These are phyloP conservation scores for Sogatella furcifera DNA, from an alignment of 1,140 invertebrate genomes.

Conservation along the genomic window DNA sequence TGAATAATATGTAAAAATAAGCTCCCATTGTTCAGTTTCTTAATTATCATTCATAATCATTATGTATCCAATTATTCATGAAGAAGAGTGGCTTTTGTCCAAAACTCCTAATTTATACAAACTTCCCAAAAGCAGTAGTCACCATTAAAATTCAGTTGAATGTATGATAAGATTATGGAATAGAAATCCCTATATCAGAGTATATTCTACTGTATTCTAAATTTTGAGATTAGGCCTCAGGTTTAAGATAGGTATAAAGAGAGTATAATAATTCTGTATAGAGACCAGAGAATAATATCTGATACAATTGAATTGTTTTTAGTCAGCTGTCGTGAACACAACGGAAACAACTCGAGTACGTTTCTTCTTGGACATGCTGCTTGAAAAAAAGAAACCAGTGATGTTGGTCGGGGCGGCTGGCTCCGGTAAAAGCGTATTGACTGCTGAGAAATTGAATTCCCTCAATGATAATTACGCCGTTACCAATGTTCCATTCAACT, in stretches of 20 bases:
- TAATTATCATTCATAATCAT: no score
- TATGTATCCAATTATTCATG: no score
- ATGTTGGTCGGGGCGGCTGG: constrained; percentile 87
- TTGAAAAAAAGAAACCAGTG: constrained; percentile 67
- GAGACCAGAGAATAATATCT: background rate
- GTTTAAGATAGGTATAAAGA: background rate
- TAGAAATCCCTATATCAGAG: no score
- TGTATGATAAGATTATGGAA: no score
- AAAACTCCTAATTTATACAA: no score
- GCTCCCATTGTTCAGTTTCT: no score
- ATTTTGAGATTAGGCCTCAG: background rate
- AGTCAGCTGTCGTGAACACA: constrained; percentile 75
- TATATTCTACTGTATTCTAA: background rate
- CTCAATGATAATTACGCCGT: constrained; percentile 69
- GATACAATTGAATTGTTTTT: constrained; percentile 19
- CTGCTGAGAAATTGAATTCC: constrained; percentile 67
- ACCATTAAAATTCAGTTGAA: no score
- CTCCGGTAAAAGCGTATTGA: constrained; percentile 76
- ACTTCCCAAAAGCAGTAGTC: no score
- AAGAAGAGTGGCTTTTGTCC: no score
- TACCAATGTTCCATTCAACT: constrained; percentile 88
- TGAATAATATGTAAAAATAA: no score
- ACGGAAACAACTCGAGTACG: constrained; percentile 79
- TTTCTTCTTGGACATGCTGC: constrained; percentile 81
- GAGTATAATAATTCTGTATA: no score